Conservation (phyloP, 2,888 invertebrate species). For the Danaus chrysippus region DNA sequence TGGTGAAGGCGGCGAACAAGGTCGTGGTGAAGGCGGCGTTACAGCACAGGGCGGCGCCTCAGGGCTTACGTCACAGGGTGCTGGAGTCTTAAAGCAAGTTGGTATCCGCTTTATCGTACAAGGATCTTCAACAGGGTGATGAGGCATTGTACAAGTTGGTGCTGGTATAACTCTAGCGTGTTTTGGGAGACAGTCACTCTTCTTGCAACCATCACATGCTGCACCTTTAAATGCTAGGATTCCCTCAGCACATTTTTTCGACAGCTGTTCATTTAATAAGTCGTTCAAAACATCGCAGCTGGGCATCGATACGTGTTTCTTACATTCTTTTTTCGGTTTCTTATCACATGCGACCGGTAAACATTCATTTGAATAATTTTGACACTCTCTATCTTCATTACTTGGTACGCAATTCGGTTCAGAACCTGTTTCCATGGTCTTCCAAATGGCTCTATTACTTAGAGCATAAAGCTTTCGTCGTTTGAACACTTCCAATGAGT, state of each 20-base stretch:
- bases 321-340: slow-evolving; percentile 30
- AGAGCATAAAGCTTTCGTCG: slow-evolving; percentile 51
- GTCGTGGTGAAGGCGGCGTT: slow-evolving; percentile 19
- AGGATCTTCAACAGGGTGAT: slow-evolving; percentile 35
- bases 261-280: slow-evolving; percentile 28
- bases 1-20: slow-evolving; percentile 20
- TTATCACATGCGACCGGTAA: slow-evolving; percentile 30
- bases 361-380: slow-evolving; percentile 24
- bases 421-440: slow-evolving; percentile 24
- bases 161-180: slow-evolving; percentile 35
- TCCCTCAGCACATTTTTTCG: slow-evolving; percentile 34
- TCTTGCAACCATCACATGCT: slow-evolving; percentile 38
- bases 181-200: slow-evolving; percentile 29
- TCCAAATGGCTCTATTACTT: slow-evolving; percentile 50
- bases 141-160: slow-evolving; percentile 36
- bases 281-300: slow-evolving; percentile 39
- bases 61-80: slow-evolving; percentile 22
- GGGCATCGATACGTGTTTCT: slow-evolving; percentile 48
- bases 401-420: slow-evolving; percentile 33
- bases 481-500: slow-evolving; percentile 60
- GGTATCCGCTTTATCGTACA: slow-evolving; percentile 36
- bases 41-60: slow-evolving; percentile 21
- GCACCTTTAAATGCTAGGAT: slow-evolving; percentile 43
- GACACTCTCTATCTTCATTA: slow-evolving; percentile 37
- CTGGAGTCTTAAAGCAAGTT: slow-evolving; percentile 33